These are phyloP conservation scores for Lysandra bellargus DNA, from an alignment of 2,888 invertebrate species.

Conservation along the genomic window DNA sequence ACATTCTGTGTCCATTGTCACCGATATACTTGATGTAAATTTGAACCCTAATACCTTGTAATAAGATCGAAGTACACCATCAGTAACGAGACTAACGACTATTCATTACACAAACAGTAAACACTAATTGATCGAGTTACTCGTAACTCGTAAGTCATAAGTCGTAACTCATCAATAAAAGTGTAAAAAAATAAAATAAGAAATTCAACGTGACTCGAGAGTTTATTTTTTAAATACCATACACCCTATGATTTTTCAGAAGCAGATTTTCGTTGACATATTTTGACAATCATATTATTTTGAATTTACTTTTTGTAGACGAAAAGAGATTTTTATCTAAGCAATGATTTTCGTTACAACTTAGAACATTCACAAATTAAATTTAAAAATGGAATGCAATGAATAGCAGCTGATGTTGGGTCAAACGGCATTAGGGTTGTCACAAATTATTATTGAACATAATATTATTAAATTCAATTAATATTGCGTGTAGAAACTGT, in stretches of 20 bases:
- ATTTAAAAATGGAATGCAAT: constrained; percentile 27
- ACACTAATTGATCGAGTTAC: neutral
- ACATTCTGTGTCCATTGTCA: neutral
- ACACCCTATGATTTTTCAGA: too few relatives aligned
- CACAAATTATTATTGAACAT: neutral
- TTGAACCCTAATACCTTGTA: neutral
- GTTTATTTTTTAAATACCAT: too few relatives aligned
- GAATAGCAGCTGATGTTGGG: constrained; percentile 8
- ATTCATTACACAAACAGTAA: neutral
- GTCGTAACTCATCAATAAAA: neutral
- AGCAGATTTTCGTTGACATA: too few relatives aligned
- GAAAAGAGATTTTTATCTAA: neutral
- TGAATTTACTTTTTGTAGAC: neutral
- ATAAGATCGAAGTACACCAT: neutral
- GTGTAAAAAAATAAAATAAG: neutral
- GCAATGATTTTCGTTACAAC: constrained; percentile 11
- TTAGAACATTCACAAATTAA: constrained; percentile 11
- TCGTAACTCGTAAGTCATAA: neutral
- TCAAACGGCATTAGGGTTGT: constrained; percentile 26
- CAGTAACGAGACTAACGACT: neutral
- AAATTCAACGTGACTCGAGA: neutral
- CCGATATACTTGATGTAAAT: neutral
- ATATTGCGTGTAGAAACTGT: neutral
- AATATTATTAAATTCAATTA: neutral
- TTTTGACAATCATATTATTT: too few relatives aligned